Evolutionary conservation across 1,140 invertebrate genomes (phyloP), one percentile per base, ranked within the genome.

Genomic region (Fopius arisanus): DNA sequence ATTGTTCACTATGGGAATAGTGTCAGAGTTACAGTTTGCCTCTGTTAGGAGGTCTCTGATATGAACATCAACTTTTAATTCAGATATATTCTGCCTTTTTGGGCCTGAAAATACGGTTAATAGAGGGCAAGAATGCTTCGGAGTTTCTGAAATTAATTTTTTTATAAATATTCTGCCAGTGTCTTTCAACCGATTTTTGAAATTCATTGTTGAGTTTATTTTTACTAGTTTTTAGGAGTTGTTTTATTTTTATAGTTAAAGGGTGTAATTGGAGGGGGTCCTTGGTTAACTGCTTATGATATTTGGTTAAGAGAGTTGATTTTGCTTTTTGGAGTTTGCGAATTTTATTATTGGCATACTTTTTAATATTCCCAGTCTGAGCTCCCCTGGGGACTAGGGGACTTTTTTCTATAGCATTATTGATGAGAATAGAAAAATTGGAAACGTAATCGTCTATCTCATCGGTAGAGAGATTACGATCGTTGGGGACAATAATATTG

Each of bases 381-480:
- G 29, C 37, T 0, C 21, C 3, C 33, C 12, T 54, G 14, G 66
- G 26, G 6, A 74, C 31, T n/a, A n/a, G n/a, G n/a, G n/a, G n/a
- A 1, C 19, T 26, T 12, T 59, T 28, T 7, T 51, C 37, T 51
- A 68, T 74, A 9, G 51, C 16, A 26, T 68, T 33, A 14, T 9
- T 21, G 23, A 69, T 67, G 28, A 2, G 19, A 6, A 31, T 14
- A 31, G 28, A 29, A 14, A 67, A 31, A 6, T 29, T 31, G n/a
- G 2, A 9, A 12, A 67, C 12, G 19, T 29, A 29, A 29, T 2
- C 2, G 21, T 67, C 66, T 9, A 74, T 69, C 41, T 74, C 73
- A 28, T 37, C n/a, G 16, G 21, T 69, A 5, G 66, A 59, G 9
- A 74, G 54, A 43, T 70, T 74, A 10, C 28, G 33, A 14, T 63